Percentiles rank a stretch among this genome's conserved stretches.
These are phyloP conservation scores for Agrotis exclamationis DNA, from an alignment of 2,888 invertebrate genomes.

Conservation along the genomic window DNA sequence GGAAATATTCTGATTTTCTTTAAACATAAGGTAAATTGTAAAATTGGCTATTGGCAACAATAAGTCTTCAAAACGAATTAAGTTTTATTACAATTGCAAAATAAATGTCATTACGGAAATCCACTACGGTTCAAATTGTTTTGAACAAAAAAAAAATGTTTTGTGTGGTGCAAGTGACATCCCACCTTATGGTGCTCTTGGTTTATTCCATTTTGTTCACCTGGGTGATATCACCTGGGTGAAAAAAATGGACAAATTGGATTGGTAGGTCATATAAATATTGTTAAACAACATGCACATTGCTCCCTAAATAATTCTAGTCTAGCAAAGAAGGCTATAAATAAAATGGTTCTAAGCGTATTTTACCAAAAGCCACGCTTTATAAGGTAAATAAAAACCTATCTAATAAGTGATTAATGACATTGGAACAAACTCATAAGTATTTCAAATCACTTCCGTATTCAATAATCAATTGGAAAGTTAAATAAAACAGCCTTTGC, in stretches of 20 bases:
- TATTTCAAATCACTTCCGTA: conserved; percentile 19
- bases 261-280: no score
- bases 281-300: no score
- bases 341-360: neutral
- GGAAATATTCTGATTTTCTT: neutral
- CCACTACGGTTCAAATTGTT: no score
- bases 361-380: neutral
- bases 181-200: neutral
- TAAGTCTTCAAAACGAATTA: no score
- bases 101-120: no score
- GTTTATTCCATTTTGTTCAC: no score
- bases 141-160: neutral
- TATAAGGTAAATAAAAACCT: neutral
- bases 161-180: neutral
- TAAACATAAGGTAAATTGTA: conserved; percentile 2
- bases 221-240: no score
- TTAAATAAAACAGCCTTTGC: conserved; percentile 30
- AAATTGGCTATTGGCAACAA: neutral
- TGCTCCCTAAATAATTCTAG: no score
- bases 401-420: neutral
- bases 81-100: neutral
- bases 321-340: no score
- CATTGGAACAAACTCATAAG: conserved; percentile 17
- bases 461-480: conserved; percentile 38
- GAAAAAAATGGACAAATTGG: no score